These are phyloP conservation scores for Ceratina australensis DNA, from an alignment of 1,140 invertebrate genomes.

Conservation along the genomic window DNA sequence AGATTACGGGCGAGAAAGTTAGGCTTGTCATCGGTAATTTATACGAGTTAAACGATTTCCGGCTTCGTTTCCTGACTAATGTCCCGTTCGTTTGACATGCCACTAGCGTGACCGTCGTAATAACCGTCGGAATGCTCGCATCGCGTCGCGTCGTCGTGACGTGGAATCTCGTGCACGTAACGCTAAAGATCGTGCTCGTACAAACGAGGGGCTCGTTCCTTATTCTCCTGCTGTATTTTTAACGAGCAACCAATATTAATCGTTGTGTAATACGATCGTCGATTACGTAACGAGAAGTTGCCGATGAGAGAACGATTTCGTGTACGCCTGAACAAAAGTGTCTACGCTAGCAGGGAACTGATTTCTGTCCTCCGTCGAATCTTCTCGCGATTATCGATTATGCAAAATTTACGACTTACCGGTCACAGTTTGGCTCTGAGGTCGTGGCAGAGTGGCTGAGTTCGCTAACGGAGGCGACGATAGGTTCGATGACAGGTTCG, in stretches of 20 bases:
- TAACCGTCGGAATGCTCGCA: constrained; percentile 26
- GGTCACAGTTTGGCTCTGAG: constrained; percentile 75
- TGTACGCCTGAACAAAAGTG: not conserved
- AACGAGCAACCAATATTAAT: not conserved
- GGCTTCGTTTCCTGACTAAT: constrained; percentile 22
- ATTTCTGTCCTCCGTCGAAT: not conserved
- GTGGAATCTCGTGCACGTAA: constrained; percentile 33
- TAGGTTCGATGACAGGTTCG: constrained; percentile 70
- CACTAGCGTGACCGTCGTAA: constrained; percentile 31
- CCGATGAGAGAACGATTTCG: constrained; percentile 9
- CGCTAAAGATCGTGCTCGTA: not conserved
- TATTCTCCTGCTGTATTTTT: not conserved
- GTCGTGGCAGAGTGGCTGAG: constrained; percentile 75
- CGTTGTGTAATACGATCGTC: constrained; percentile 8
- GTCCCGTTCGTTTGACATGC: constrained; percentile 7
- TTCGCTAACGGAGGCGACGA: constrained; percentile 73
- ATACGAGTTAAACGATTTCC: constrained; percentile 32
- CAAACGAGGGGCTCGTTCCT: not conserved
- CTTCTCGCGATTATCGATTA: not conserved
- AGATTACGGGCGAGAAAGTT: constrained; percentile 21
- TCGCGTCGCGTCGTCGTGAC: constrained; percentile 12
- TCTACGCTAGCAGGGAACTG: not conserved
- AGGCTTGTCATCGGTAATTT: constrained; percentile 39
- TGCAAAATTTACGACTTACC: constrained; percentile 69
- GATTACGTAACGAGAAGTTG: constrained; percentile 15